Conservation (phyloP, 2,797 vertebrate genomes). For the Antrozous pallidus region DNA sequence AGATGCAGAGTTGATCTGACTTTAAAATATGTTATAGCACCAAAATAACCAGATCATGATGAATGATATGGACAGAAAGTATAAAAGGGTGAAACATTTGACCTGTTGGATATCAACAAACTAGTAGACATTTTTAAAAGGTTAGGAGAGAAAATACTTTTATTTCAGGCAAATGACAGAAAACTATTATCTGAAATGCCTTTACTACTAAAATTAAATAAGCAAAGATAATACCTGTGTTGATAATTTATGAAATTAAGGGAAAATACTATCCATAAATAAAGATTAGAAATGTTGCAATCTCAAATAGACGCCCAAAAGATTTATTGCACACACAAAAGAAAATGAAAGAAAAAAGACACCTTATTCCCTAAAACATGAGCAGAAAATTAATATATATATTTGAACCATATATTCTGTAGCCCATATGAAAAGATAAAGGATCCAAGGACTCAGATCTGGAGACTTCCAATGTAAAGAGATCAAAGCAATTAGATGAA, state of each 20-base stretch:
- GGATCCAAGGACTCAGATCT: not conserved
- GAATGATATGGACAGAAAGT: not conserved
- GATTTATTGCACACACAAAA: not conserved
- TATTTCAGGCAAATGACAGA: not conserved
- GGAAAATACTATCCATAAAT: not conserved
- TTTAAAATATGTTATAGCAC: not conserved
- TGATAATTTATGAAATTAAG: not conserved
- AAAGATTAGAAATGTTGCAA: not conserved
- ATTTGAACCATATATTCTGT: not conserved
- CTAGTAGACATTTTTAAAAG: not conserved
- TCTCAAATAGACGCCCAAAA: not conserved
- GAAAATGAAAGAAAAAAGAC: not conserved
- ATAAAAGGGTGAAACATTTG: not conserved
- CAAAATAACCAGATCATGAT: not conserved
- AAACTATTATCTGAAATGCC: not conserved
- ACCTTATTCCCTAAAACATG: not conserved
- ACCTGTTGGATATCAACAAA: not conserved
- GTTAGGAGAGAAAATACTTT: not conserved
- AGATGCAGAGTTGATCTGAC: not conserved
- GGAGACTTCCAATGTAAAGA: not conserved
- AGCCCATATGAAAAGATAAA: not conserved
- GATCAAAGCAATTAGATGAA: not conserved
- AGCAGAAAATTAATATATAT: not conserved
- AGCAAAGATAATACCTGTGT: not conserved
- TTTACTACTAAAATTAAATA: not conserved